A percentile compares a stretch with the other conserved stretches of the same genome.
Evolutionary conservation across 2,797 vertebrate genomes (phyloP).

Genomic region (Myiotriccus ornatus): DNA sequence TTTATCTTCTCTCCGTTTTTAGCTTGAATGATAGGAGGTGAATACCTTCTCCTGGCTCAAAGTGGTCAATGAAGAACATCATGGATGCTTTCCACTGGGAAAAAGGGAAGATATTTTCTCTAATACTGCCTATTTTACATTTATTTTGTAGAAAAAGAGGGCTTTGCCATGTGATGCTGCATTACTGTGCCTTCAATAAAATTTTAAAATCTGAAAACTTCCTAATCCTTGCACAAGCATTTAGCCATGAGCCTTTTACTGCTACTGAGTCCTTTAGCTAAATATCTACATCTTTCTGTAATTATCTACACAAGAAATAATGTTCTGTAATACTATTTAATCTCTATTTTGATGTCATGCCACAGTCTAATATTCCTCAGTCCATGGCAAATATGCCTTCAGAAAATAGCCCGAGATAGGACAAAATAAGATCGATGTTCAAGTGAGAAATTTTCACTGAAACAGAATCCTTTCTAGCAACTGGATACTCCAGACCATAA

Average conservation of each 20-base stretch:
- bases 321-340: conserved; percentile 67
- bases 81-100: background rate
- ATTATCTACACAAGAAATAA: conserved; percentile 56
- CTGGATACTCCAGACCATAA: background rate
- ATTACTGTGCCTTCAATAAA: conserved; percentile 37
- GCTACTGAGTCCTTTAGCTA: conserved; percentile 48
- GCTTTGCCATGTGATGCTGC: background rate
- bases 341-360: conserved; percentile 60
- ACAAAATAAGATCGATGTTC: conserved; percentile 36
- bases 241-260: conserved; percentile 42
- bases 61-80: background rate
- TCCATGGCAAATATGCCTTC: conserved; percentile 48
- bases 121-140: background rate
- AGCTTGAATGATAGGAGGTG: background rate
- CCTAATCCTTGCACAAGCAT: conserved; percentile 31
- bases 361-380: conserved; percentile 45
- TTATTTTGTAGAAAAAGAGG: background rate
- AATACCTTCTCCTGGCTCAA: background rate
- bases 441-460: conserved; percentile 30
- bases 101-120: background rate
- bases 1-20: background rate
- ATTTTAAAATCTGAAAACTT: conserved; percentile 41
- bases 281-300: conserved; percentile 39
- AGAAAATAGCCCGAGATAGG: conserved; percentile 49
- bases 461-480: conserved; percentile 8